phyloP scores from a whole-genome alignment of 2,113 vertebrate species.

The Prionailurus viverrinus region DNA sequence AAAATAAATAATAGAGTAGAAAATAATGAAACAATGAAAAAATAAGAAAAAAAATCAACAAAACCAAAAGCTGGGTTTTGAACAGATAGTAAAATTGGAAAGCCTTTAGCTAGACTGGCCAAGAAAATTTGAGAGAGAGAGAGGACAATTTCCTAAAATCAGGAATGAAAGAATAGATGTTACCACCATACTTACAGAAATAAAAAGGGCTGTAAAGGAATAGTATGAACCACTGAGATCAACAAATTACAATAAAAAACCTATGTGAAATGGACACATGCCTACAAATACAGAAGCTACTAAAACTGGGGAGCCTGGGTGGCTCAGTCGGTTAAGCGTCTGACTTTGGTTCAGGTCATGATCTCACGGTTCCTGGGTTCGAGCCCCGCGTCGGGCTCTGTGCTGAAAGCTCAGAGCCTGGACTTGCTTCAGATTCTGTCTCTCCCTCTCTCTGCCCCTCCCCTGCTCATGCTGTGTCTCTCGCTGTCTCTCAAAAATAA shows the following conservation, averaged over 20 bases:
- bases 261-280: neutral
- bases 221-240: neutral
- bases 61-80: neutral
- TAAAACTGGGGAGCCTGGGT: too few relatives aligned
- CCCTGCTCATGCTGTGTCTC: too few relatives aligned
- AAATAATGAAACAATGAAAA: neutral
- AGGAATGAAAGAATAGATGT: neutral
- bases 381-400: too few relatives aligned
- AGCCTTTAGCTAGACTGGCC: neutral
- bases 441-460: too few relatives aligned
- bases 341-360: too few relatives aligned
- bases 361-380: too few relatives aligned
- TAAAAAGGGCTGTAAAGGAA: neutral
- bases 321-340: too few relatives aligned
- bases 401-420: too few relatives aligned
- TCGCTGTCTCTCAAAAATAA: too few relatives aligned
- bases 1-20: neutral
- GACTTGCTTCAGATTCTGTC: too few relatives aligned
- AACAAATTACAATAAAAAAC: neutral
- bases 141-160: neutral
- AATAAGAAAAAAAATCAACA: neutral
- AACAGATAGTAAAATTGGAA: neutral
- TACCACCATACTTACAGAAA: neutral
- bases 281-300: neutral
- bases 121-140: neutral